phyloP scores from a whole-genome alignment of 2,113 vertebrate species.

The Thinocorus orbignyianus region DNA sequence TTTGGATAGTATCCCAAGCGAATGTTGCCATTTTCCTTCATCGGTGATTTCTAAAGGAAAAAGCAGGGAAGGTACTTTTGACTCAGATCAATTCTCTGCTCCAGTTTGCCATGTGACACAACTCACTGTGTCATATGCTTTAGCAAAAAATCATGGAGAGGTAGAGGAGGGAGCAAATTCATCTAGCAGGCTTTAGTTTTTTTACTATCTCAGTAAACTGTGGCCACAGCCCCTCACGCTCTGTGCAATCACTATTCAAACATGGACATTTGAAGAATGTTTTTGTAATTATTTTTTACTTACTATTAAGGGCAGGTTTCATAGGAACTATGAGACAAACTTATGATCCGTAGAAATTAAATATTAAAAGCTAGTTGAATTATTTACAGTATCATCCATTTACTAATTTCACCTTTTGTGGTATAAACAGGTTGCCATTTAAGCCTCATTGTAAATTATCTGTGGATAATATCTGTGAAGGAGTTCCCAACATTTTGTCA shows the following conservation, averaged over 20 bases:
- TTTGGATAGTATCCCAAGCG: neutral
- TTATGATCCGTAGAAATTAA: neutral
- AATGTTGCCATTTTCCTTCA: neutral
- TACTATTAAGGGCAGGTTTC: neutral
- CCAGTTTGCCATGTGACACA: neutral
- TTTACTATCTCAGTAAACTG: neutral
- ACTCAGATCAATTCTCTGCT: neutral
- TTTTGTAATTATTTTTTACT: neutral
- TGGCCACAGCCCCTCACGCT: neutral
- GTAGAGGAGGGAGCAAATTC: neutral
- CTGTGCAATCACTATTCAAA: neutral
- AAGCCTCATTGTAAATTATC: neutral
- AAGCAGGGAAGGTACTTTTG: neutral
- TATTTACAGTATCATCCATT: neutral
- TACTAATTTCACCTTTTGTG: neutral
- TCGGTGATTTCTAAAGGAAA: neutral
- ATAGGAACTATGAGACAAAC: neutral
- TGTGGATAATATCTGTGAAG: neutral
- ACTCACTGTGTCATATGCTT: neutral
- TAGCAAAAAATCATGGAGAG: neutral
- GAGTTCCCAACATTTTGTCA: neutral
- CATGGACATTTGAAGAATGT: neutral
- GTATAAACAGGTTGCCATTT: constrained; percentile 12
- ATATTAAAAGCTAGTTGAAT: neutral
- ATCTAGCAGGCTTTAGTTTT: neutral